Evolutionary conservation across 2,797 vertebrate species (phyloP), one percentile per base, ranked within the genome.

Genomic region (Falco rusticolus): DNA sequence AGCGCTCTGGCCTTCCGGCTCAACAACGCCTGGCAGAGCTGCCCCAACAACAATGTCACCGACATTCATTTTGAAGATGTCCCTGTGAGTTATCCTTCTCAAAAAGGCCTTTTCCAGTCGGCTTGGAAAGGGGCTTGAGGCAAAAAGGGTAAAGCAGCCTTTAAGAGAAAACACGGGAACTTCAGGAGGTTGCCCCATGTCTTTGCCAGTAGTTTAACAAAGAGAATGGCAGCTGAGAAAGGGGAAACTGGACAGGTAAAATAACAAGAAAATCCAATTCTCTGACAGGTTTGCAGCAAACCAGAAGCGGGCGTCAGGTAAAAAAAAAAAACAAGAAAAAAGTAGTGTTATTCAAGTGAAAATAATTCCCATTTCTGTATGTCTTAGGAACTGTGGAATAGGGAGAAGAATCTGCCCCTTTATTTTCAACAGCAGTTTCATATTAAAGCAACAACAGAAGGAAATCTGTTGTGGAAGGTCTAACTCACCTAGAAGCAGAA

Each of bases 1-100:
- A 99, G 99, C 0, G 99, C 99, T 18, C 98, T 99, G 51, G 99
- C 99, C 37, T 99, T 99, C 97, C 98, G 99, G 18, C 98, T 99
- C 74, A 99, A 99, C 97, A 99, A 99, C 18, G 99, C 99, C 8
- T 99, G 99, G 99, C 99, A 99, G 98, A 99, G 99, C 97, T 99
- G 99, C 90, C 99, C 99, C 74, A 99, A 99, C 95, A 99, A 99
- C 96, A 99, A 99, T 2, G 98, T 99, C 95, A 98, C 98, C 0
- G 84, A 94, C 93, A 98, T 99, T 64, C 97, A 88, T 88, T 99
- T 99, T 56, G 98, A 99, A 63, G 98, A 98, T 0, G 99, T 99
- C 31, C 99, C 99, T 34, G 99, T 99, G 96, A 99, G 99, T 98
- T 68, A 13, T 56, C 75, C 12, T 16, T 31, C 74, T 9, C 51